A percentile compares a stretch with the other conserved stretches of the same genome.
Evolutionary conservation across 2,113 vertebrate species (phyloP).

Genomic region (Notiomystis cincta): DNA sequence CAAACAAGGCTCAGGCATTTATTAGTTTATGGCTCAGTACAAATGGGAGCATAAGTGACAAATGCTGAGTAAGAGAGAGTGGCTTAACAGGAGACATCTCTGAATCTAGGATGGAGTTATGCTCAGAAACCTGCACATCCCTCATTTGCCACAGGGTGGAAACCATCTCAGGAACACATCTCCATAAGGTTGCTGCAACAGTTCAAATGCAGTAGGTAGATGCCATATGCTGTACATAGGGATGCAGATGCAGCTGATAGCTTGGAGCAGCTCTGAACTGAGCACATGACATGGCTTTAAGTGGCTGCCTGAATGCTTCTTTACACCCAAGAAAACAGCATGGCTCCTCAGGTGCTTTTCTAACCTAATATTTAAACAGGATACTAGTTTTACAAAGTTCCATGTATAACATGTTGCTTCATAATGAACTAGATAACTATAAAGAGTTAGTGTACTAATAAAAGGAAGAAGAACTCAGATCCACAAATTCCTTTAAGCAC

Average conservation of each 20-base stretch:
- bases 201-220: not conserved
- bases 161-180: not conserved
- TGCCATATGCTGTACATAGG: not conserved
- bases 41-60: not conserved
- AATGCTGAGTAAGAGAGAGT: not conserved
- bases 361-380: not conserved
- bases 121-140: not conserved
- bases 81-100: not conserved
- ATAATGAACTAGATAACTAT: not conserved
- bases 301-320: not conserved
- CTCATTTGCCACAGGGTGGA: conserved; percentile 5
- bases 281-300: not conserved
- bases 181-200: not conserved
- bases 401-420: not conserved
- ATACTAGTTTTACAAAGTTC: not conserved
- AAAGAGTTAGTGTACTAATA: not conserved
- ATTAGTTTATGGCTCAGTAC: not conserved
- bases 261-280: not conserved
- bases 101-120: not conserved
- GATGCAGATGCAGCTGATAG: not conserved
- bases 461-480: not conserved
- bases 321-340: not conserved
- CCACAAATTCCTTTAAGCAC: not conserved
- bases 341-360: not conserved
- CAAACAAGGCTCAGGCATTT: not conserved